Evolutionary conservation across 2,888 invertebrate species (phyloP).

Genomic region (Epinotia nisella): DNA sequence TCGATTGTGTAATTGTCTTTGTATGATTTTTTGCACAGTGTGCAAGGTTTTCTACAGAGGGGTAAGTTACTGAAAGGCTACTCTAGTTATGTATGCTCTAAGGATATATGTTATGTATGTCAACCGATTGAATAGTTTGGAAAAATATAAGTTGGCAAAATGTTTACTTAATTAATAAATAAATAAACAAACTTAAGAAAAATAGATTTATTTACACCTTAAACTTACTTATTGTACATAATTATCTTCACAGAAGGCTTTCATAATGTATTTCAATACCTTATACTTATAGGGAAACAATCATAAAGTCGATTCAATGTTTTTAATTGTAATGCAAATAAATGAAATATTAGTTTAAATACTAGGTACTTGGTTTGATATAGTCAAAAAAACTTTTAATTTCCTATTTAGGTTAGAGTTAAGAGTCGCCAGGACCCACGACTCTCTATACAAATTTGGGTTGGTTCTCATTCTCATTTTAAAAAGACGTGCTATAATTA

Average conservation of each 20-base stretch:
- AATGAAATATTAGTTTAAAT: neutral
- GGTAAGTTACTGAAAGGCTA: too few species aligned
- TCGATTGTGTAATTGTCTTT: too few species aligned
- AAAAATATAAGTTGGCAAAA: too few species aligned
- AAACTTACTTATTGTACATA: constrained; percentile 36
- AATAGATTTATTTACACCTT: constrained; percentile 39
- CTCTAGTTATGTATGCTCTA: too few species aligned
- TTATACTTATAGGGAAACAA: constrained; percentile 6
- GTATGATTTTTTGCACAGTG: too few species aligned
- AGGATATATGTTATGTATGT: too few species aligned
- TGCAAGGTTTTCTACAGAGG: too few species aligned
- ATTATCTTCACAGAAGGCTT: constrained; percentile 41
- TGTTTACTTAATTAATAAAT: neutral
- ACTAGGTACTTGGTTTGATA: neutral
- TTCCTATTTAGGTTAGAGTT: neutral
- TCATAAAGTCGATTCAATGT: constrained; percentile 13
- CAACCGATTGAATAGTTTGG: too few species aligned
- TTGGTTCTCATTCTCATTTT: too few species aligned
- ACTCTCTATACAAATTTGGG: too few species aligned
- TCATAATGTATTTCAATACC: constrained; percentile 7
- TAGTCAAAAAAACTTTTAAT: neutral
- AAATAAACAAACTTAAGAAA: constrained; percentile 19
- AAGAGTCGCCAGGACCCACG: too few species aligned
- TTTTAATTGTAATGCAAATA: constrained; percentile 7
- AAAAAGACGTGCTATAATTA: too few species aligned